A percentile compares a stretch with the other conserved stretches of the same genome.
Evolutionary conservation across 1,140 invertebrate genomes (phyloP).

Genomic region (Calephelis virginiensis): DNA sequence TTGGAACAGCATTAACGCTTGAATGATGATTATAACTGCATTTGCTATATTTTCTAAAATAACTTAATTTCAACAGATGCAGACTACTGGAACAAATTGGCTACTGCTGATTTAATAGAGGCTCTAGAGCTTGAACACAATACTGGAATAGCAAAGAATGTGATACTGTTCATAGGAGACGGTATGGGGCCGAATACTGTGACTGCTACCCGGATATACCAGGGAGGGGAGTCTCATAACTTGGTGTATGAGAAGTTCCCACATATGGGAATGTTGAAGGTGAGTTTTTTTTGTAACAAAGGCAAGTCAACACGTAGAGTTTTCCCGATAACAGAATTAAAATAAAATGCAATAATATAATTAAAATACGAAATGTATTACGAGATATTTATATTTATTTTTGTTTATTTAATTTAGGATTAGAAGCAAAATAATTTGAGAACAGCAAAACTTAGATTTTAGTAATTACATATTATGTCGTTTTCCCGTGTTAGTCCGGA

Average conservation of each 20-base stretch:
- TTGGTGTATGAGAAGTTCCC: conserved; percentile 91
- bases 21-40: no score
- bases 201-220: conserved; percentile 90
- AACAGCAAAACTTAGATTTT: no score
- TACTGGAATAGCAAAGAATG: conserved; percentile 87
- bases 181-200: conserved; percentile 96
- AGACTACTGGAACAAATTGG: conserved; percentile 79
- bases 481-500: no score
- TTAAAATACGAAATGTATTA: no score
- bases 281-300: conserved; percentile 57
- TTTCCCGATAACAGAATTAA: no score
- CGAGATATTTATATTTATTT: no score
- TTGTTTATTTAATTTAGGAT: no score
- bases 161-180: conserved; percentile 95
- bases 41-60: no score
- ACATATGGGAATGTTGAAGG: conserved; percentile 90
- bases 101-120: conserved; percentile 79
- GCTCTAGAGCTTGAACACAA: conserved; percentile 81
- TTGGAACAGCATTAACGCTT: no score
- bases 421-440: no score
- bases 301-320: not conserved
- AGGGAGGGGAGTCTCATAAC: conserved; percentile 83
- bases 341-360: no score
- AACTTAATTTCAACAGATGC: conserved; percentile 63
- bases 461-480: no score